Evolutionary conservation across 2,888 invertebrate species (phyloP), one percentile per base, ranked within the genome.

Genomic region (Aphrophora alni): DNA sequence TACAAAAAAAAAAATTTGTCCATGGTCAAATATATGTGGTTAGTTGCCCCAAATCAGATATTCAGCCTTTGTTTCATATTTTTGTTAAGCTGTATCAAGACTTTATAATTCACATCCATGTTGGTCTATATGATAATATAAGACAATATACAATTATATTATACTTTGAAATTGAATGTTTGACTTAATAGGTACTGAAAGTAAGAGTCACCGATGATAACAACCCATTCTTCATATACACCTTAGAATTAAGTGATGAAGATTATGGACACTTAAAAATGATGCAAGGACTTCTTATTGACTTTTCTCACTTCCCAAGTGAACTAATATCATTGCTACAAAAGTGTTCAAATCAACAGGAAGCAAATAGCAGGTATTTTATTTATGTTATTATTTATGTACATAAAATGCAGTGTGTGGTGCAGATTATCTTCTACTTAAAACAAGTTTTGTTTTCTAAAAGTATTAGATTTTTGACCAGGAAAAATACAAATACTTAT

Each of bases 261-360:
- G 59, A 59, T 59, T 59, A 59, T 59, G 59, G 21, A 21, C 21
- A 59, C 4, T 59, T 59, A 21, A 59, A 59, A 59, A 59, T 3
- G 59, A 59, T 59, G 59, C 59, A 59, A 59, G 59, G 59, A n/a
- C 59, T 59, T 59, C 59, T 59, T 21, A 59, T 59, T 59, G 59
- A 59, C 10, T 59, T 59, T 21, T 59, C 21, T 59, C 5, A 59
- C 14, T 59, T 59, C 14, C 59, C 59, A 14, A 59, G 21, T 59
- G 59, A 59, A 21, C 21, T 59, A 59, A 21, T 21, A 59, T 21
- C 21, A 59, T 59, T 59, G 21, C 10, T 59, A 21, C 12, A 59
- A 21, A 59, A 59, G 21, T 59, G 59, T 59, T 21, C 12, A 59
- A 59, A 21, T 59, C 21, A 59, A 59, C 59, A 59, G 10, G 59